These are phyloP conservation scores for Baronia brevicornis DNA, from an alignment of 2,888 invertebrate species.

Conservation along the genomic window DNA sequence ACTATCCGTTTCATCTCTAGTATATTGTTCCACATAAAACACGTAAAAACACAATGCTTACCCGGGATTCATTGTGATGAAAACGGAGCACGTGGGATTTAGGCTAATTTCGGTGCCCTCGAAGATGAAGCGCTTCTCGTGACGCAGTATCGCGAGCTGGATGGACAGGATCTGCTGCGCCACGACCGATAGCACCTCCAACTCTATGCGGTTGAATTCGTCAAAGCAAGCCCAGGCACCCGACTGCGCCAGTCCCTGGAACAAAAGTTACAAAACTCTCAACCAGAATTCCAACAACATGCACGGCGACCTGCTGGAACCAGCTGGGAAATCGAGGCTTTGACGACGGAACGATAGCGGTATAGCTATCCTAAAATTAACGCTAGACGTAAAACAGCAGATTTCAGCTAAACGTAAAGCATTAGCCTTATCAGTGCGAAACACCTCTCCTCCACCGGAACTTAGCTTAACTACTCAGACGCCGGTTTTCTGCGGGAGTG, in stretches of 20 bases:
- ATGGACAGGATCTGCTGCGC: constrained; percentile 96
- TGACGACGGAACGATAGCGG: not conserved
- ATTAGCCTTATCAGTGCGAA: no score
- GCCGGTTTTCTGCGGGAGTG: no score
- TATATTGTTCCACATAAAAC: not conserved
- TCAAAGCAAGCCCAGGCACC: constrained; percentile 97
- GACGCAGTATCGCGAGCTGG: constrained; percentile 88
- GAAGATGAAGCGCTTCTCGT: constrained; percentile 87
- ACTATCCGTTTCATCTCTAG: no score
- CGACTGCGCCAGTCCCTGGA: constrained; percentile 88
- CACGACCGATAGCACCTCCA: constrained; percentile 94
- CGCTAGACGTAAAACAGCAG: no score
- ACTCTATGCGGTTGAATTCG: constrained; percentile 94
- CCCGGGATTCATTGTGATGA: constrained; percentile 97
- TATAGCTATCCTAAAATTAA: constrained; percentile 2
- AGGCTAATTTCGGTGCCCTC: constrained; percentile 93
- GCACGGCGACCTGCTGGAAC: no score
- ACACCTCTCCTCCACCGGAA: no score
- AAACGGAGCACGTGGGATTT: constrained; percentile 91
- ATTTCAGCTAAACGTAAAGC: no score
- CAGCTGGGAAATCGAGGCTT: no score
- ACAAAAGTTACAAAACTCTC: not conserved
- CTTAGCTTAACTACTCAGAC: no score
- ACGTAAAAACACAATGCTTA: constrained; percentile 73
- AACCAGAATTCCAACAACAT: no score